Evolutionary conservation across 1,140 invertebrate species (phyloP), one percentile per base, ranked within the genome.

Genomic region (Drosophila punjabiensis): DNA sequence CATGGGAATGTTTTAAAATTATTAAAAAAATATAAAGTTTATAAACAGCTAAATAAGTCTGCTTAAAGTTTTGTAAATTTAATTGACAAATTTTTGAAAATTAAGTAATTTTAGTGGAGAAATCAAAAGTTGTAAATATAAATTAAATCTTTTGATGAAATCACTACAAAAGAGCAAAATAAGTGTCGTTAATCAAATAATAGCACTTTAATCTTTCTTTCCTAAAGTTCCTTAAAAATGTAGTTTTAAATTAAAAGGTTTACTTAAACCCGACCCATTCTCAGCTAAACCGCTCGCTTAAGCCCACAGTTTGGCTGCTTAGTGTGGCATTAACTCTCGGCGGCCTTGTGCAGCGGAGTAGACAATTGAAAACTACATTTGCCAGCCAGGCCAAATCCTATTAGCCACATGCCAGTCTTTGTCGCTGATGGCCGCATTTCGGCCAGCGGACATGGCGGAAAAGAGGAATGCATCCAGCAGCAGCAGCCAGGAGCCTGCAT

Each of bases 371-470:
- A 76, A 76, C 41, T 41, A 55, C 65, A 71, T 71, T 71, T 56
- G 30, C 68, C 65, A 50, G 47, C 70, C 77, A 63, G 50, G 74
- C 62, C 62, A 88, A 88, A 88, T 88, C 84, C 84, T 89, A 88
- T 88, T 88, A 88, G 84, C 84, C 77, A 84, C 84, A 84, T 81
- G 85, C 78, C 84, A 81, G 59, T 89, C 78, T 78, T 68, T 73
- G 66, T 73, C 52, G 52, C 53, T 69, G 41, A 39, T 60, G 74
- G 64, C 69, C 76, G 60, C 79, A 68, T 73, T 86, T 87, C 56
- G 69, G 80, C 78, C 82, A 67, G 66, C 60, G 74, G 63, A 59
- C 56, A 79, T 56, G 47, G 55, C 52, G 33, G 64, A 76, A 81
- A 62, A 76, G 69, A 69, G 79, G 70, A 86, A 81, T 65, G 63